Base-by-base conservation (phyloP, 2,797 vertebrate genomes). In the Scomberomorus guttatus region DNA sequence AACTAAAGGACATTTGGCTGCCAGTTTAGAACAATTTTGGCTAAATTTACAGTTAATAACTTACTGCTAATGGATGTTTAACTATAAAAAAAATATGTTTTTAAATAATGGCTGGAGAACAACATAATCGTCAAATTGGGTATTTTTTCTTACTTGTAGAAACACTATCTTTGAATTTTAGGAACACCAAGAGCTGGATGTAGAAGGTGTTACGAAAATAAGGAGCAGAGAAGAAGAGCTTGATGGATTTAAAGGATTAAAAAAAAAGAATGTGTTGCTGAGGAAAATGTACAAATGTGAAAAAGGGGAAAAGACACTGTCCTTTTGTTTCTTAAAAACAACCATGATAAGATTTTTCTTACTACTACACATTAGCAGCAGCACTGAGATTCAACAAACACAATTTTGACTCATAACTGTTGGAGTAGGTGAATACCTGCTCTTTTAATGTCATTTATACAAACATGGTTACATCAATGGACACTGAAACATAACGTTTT, bases 391-490 rank as follows among this genome's bases (percentile, higher is more conserved):
- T 13, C 18, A 24, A 37, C 7, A 58, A 63, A 64, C 48, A 58
- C 42, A 15, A 22, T 2, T 32, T 18, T 13, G 2, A 72, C 48
- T 24, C 24, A 2, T 1, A 8, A 42, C 13, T 37, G 20, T 25
- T 61, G 0, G 9, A 72, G 75, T 4, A 63, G 51, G 46, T 39
- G 0, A 79, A 72, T 0, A 39, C 55, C 12, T 51, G 52, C 59
- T 68, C 27, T 58, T 89, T 89, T 83, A 83, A 66, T 87, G 25
- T 72, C 11, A 71, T 81, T 75, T 58, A 65, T 15, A 67, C 50
- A 83, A 29, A 77, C 42, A 69, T 4, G 29, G 42, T 85, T 72
- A 78, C 66, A 82, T 42, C 25, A 24, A 84, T 3, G 5, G 37
- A 72, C 58, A 72, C 42, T 48, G 34, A 80, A 51, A 79, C 61